Evolutionary conservation across 1,140 invertebrate genomes (phyloP), one percentile per base, ranked within the genome.

Genomic region (Drosophila saltans): DNA sequence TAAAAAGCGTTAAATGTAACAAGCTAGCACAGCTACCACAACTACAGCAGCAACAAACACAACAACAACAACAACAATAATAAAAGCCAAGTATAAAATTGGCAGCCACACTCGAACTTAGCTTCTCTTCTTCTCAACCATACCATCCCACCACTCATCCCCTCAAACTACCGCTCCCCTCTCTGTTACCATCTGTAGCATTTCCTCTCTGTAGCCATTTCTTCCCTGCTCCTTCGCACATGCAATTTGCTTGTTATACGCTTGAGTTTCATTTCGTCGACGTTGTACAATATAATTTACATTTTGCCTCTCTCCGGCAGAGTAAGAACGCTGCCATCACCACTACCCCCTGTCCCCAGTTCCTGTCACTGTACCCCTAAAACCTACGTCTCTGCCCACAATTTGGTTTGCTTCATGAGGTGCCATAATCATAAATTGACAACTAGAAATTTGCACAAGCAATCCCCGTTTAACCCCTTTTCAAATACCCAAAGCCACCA

Each of bases 361-460:
- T 24, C n/a, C 45, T 7, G 3, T n/a, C 16, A 11, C 8, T 4
- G 28, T 8, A 21, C 45, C 7, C 9, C n/a, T 5, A 5, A 45
- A 48, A 16, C 21, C 6, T 8, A 48, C 11, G 7, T 8, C 3
- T 24, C 45, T 10, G 21, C 45, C 45, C 24, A 52, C 16, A 10
- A 52, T 52, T 52, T 26, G 45, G 45, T 52, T 52, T 52, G 80
- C 61, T 89, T 90, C 84, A 89, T 71, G 78, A 90, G 84, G 84
- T 89, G 84, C 84, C 84, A 89, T 89, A 89, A 89, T 89, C 84
- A 89, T 89, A 89, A 89, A 89, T 89, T 89, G 84, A 89, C 84
- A 89, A 89, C 78, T 89, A 73, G 85, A 89, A 90, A 85, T 89
- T 89, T 89, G 85, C 85, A 89, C 84, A 88, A 78, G 80, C 73